A percentile compares a stretch with the other conserved stretches of the same genome.
Conservation (phyloP, 2,888 invertebrate genomes). For the Ischnus inquisitorius region DNA sequence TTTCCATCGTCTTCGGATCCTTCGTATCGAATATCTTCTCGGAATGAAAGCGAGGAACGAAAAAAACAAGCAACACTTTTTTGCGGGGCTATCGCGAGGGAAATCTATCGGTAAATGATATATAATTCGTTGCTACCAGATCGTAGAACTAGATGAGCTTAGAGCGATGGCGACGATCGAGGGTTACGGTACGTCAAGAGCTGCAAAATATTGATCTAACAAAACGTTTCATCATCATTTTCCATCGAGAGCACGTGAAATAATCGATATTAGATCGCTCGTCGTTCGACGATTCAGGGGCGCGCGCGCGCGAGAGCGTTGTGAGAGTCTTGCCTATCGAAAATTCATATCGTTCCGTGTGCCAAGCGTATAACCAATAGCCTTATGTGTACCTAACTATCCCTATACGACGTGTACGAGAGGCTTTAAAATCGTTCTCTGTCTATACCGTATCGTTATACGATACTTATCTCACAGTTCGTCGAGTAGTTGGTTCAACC, state of each 20-base stretch:
- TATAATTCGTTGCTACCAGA: constrained; percentile 69
- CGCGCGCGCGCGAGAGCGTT: constrained; percentile 1
- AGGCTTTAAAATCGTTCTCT: constrained; percentile 66
- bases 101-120: constrained; percentile 64
- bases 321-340: constrained; percentile 66
- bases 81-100: constrained; percentile 16
- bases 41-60: constrained; percentile 4
- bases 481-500: constrained; percentile 55
- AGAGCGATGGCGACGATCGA: constrained; percentile 34
- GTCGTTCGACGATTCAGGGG: constrained; percentile 37
- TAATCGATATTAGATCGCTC: constrained; percentile 68
- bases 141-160: constrained; percentile 53
- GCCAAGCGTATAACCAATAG: constrained; percentile 13
- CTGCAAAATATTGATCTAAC: constrained; percentile 69
- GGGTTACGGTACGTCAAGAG: constrained; percentile 65
- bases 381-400: background rate
- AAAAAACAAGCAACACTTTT: constrained; percentile 17
- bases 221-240: constrained; percentile 69
- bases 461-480: constrained; percentile 69
- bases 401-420: background rate
- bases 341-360: constrained; percentile 72
- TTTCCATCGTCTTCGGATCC: constrained; percentile 31
- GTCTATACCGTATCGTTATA: constrained; percentile 58
- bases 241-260: constrained; percentile 57
- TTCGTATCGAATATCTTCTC: constrained; percentile 54